These are phyloP conservation scores for Sesamia inferens DNA, from an alignment of 2,888 invertebrate species.

Conservation along the genomic window DNA sequence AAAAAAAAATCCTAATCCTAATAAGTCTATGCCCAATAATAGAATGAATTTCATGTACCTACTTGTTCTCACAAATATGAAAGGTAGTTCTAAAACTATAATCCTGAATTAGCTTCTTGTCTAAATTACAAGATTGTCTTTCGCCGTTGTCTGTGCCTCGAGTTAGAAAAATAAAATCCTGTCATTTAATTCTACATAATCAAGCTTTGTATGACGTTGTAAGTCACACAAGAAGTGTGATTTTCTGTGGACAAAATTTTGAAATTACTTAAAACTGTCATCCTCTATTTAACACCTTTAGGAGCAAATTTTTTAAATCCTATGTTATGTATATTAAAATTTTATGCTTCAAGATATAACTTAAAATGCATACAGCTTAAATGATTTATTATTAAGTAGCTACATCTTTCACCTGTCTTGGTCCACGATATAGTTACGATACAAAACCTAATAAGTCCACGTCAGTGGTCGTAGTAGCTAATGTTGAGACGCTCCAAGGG, in stretches of 20 bases:
- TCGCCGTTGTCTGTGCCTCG: not conserved
- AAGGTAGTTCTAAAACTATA: not conserved
- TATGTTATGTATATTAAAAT: not conserved
- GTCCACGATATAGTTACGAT: slow-evolving; percentile 12
- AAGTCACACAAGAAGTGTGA: too few species aligned
- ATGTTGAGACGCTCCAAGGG: slow-evolving; percentile 46
- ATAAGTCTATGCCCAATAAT: not conserved
- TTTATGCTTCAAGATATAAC: not conserved
- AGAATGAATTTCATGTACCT: not conserved
- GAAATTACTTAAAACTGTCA: not conserved
- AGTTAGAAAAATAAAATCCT: not conserved
- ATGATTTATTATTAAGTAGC: too few species aligned
- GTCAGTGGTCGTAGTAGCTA: slow-evolving; percentile 45
- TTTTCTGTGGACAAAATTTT: not conserved
- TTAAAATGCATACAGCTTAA: too few species aligned
- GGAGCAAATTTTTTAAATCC: not conserved
- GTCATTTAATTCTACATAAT: not conserved
- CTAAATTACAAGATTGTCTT: not conserved
- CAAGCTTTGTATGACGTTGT: too few species aligned
- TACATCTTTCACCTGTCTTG: not conserved
- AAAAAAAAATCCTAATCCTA: too few species aligned
- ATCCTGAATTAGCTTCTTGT: not conserved
- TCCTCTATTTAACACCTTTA: not conserved
- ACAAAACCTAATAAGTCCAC: slow-evolving; percentile 56
- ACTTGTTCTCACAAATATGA: not conserved